Evolutionary conservation across 1,140 invertebrate species (phyloP).

Genomic region (Scaptomyza hsui): DNA sequence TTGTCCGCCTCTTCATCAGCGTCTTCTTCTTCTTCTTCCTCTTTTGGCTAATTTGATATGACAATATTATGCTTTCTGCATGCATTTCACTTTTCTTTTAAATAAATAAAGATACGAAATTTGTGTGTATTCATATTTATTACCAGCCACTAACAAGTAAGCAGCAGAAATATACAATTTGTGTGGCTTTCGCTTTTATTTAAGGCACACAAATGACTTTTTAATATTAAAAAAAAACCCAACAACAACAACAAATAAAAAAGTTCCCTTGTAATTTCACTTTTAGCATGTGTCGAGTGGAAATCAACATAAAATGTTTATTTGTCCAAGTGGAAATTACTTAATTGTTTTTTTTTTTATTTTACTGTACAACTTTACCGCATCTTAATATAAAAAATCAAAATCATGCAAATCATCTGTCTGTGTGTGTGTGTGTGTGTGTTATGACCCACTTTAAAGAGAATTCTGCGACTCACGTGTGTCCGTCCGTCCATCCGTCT

Average conservation of each 20-base stretch:
- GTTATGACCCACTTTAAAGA: conserved; percentile 59
- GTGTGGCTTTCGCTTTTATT: conserved; percentile 78
- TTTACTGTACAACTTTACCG: background rate
- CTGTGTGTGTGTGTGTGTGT: background rate
- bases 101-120: conserved; percentile 56
- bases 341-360: conserved; percentile 54
- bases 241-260: conserved; percentile 21
- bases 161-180: conserved; percentile 43
- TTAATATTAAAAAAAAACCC: conserved; percentile 55
- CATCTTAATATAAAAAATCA: background rate
- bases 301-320: conserved; percentile 63
- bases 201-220: conserved; percentile 60
- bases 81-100: conserved; percentile 81
- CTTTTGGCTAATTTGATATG: conserved; percentile 69
- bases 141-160: background rate
- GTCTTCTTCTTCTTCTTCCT: conserved; percentile 2
- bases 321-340: conserved; percentile 68
- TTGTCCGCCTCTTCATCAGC: conserved; percentile 31
- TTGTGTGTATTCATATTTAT: conserved; percentile 4
- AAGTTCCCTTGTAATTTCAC: conserved; percentile 72
- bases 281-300: conserved; percentile 63
- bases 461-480: conserved; percentile 49
- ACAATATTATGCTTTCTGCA: conserved; percentile 57
- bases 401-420: conserved; percentile 77
- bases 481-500: conserved; percentile 8